phyloP scores from a whole-genome alignment of 2,113 vertebrate species.

The Notothenia rossii region DNA sequence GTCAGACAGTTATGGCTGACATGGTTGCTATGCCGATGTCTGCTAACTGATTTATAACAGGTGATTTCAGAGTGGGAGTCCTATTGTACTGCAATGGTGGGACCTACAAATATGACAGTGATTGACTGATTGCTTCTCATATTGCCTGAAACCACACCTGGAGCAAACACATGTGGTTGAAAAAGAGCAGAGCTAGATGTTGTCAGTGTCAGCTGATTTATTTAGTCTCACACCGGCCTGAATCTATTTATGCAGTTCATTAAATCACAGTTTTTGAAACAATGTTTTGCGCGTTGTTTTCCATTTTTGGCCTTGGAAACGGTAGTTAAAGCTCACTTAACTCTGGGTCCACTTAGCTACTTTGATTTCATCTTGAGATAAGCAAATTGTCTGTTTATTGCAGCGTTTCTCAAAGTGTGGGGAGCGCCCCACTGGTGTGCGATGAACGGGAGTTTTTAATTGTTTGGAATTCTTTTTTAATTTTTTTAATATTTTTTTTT shows the following conservation, averaged over 20 bases:
- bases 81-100: conserved; percentile 3
- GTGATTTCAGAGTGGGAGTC: conserved; percentile 47
- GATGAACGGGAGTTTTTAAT: no score
- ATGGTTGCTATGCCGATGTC: conserved; percentile 48
- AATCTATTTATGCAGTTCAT: neutral
- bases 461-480: no score
- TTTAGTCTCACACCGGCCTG: neutral
- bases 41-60: conserved; percentile 38
- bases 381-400: neutral
- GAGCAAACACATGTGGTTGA: neutral
- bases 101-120: conserved; percentile 13
- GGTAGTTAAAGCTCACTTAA: neutral
- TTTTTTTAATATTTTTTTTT: no score
- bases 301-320: neutral
- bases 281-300: neutral
- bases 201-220: neutral
- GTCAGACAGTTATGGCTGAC: conserved; percentile 47
- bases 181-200: neutral
- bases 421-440: no score
- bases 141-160: neutral
- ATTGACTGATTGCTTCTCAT: conserved; percentile 5
- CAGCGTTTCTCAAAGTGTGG: no score
- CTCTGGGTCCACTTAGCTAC: neutral
- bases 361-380: neutral
- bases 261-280: neutral